Evolutionary conservation across 2,888 invertebrate species (phyloP).

Genomic region (Acleris emargana): DNA sequence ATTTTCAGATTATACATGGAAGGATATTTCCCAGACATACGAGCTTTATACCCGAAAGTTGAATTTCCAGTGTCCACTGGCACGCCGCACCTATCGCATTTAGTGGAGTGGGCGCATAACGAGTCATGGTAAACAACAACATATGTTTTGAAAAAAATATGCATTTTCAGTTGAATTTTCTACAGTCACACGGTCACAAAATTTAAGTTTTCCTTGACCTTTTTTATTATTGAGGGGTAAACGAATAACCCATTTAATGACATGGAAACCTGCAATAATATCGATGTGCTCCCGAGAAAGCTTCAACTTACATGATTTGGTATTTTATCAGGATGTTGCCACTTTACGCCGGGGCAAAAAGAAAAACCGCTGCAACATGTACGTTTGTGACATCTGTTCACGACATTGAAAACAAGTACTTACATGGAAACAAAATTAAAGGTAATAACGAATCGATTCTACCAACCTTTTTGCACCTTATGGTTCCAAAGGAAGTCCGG

Average conservation of each 20-base stretch:
- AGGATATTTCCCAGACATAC: constrained; percentile 87
- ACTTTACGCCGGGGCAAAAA: constrained; percentile 50
- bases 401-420: constrained; percentile 85
- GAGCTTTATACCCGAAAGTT: constrained; percentile 88
- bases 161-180: no score
- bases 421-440: constrained; percentile 90
- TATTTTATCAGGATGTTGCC: constrained; percentile 64
- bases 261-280: neutral
- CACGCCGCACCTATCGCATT: constrained; percentile 91
- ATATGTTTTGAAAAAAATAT: neutral
- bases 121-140: constrained; percentile 81
- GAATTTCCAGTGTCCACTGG: constrained; percentile 91
- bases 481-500: no score
- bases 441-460: constrained; percentile 72
- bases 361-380: constrained; percentile 80
- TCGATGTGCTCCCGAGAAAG: no score
- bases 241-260: no score
- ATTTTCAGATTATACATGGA: constrained; percentile 87
- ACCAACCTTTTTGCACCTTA: no score
- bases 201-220: no score
- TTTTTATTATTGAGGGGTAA: no score
- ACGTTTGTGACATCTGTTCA: constrained; percentile 70
- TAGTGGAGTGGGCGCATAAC: constrained; percentile 92
- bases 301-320: neutral
- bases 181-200: no score